Evolutionary conservation across 1,140 invertebrate genomes (phyloP).

Genomic region (Pseudomyrmex cubaensis): DNA sequence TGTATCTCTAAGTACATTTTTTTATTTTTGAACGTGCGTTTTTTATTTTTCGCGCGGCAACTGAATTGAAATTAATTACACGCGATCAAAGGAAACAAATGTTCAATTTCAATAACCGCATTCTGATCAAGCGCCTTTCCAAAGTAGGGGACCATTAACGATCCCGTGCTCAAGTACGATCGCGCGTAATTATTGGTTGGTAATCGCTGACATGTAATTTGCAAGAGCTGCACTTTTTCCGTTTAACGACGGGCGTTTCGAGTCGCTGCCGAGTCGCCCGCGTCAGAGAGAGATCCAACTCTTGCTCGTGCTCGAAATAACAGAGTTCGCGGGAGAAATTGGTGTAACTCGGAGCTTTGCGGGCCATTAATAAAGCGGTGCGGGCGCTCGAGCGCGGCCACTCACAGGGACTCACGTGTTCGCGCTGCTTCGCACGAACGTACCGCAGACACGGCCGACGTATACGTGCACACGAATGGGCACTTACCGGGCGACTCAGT

Average conservation of each 20-base stretch:
- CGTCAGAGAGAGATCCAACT: background rate
- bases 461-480: conserved; percentile 49
- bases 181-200: conserved; percentile 47
- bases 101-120: background rate
- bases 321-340: conserved; percentile 67
- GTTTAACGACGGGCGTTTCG: conserved; percentile 26
- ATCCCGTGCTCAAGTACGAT: background rate
- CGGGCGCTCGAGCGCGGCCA: conserved; percentile 24
- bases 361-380: conserved; percentile 70
- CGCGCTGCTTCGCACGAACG: conserved; percentile 39
- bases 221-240: conserved; percentile 3
- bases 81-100: background rate
- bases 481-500: conserved; percentile 53
- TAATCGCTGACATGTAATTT: conserved; percentile 59
- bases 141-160: conserved; percentile 3
- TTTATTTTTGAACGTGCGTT: background rate
- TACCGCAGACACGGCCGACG: conserved; percentile 28
- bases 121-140: conserved; percentile 19
- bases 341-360: conserved; percentile 68
- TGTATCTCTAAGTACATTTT: background rate
- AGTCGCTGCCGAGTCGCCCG: background rate
- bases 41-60: background rate
- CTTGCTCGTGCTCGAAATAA: conserved; percentile 62
- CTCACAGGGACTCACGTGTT: conserved; percentile 59
- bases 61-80: conserved; percentile 15